phyloP scores from a whole-genome alignment of 2,888 invertebrate species.

The Drosophila greeni region DNA sequence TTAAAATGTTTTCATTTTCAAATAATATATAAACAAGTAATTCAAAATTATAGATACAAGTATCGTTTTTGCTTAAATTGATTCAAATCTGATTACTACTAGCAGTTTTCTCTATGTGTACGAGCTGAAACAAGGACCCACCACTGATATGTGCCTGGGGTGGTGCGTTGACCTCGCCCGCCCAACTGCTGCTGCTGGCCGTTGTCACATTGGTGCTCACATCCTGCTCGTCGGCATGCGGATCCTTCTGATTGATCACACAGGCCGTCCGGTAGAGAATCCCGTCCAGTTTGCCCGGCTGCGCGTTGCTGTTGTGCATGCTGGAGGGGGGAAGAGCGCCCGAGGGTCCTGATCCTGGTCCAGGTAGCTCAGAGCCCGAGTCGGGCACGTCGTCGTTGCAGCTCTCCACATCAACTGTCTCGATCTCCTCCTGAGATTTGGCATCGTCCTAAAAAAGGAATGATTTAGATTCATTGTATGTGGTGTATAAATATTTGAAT shows the following conservation, averaged over 20 bases:
- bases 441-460: slow-evolving; percentile 61
- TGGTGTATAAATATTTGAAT: no score
- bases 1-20: no score
- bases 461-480: no score
- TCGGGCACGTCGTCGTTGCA: slow-evolving; percentile 79
- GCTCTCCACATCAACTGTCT: slow-evolving; percentile 85
- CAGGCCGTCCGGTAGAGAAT: slow-evolving; percentile 78
- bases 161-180: slow-evolving; percentile 50
- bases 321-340: slow-evolving; percentile 45
- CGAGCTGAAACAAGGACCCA: slow-evolving; percentile 39
- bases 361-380: slow-evolving; percentile 75
- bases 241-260: slow-evolving; percentile 76
- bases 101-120: background rate
- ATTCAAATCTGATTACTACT: no score
- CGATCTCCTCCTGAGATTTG: slow-evolving; percentile 82
- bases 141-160: slow-evolving; percentile 75
- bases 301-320: slow-evolving; percentile 75
- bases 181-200: slow-evolving; percentile 63
- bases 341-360: slow-evolving; percentile 28
- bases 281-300: slow-evolving; percentile 76
- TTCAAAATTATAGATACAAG: background rate
- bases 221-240: slow-evolving; percentile 72
- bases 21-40: background rate
- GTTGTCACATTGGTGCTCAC: slow-evolving; percentile 70
- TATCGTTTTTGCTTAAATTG: no score